These are phyloP conservation scores for Tipula unca DNA, from an alignment of 2,888 invertebrate genomes.

Conservation along the genomic window DNA sequence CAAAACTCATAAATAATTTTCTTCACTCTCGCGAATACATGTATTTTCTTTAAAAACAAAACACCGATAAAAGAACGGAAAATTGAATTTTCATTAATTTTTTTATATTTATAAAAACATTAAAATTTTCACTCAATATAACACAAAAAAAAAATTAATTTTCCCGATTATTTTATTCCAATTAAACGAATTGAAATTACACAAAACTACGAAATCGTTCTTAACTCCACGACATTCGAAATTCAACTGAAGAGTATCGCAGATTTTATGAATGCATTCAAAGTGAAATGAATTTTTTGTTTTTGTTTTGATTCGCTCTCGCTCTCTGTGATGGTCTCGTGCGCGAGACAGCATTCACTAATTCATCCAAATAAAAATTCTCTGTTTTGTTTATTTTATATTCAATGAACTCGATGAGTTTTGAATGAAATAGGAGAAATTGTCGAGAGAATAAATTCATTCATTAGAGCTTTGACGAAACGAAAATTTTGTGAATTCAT, in stretches of 20 bases:
- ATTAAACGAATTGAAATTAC: neutral
- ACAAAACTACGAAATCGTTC: neutral
- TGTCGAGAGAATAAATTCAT: neutral
- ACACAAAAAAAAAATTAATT: neutral
- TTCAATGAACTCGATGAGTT: neutral
- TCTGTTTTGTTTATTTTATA: neutral
- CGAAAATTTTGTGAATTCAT: neutral
- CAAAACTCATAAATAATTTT: neutral
- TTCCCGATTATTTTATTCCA: no score
- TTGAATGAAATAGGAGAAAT: neutral
- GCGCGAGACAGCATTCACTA: neutral
- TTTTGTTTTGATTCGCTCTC: neutral
- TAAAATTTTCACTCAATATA: neutral
- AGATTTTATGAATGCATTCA: neutral
- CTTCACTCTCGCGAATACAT: neutral
- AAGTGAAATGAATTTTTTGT: neutral
- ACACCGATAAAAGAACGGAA: neutral
- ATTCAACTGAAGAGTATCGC: neutral
- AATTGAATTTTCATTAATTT: no score
- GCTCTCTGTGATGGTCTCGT: neutral
- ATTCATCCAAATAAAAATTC: neutral
- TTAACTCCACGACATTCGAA: neutral
- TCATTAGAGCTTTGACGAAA: neutral
- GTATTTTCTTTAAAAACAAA: no score
- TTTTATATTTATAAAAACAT: no score